Base-by-base conservation (phyloP, 2,888 invertebrate species). In the Drosophila nr. perissopoda region DNA sequence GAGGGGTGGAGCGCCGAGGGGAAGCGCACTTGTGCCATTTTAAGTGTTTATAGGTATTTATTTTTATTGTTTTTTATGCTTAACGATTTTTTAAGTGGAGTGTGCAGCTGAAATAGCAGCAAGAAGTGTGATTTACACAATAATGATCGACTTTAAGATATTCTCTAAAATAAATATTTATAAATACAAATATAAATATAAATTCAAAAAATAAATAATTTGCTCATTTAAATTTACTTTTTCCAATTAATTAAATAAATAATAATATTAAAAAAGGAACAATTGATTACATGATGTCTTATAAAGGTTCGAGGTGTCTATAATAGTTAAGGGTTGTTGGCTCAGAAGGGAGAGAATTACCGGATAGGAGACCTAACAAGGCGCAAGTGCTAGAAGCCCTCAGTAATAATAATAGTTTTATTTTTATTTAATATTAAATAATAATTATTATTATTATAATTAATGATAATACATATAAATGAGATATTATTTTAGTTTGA, bases 41-140 rank as follows among this genome's bases (percentile, higher is more conserved):
- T 76, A 89, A 89, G 85, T 86, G 85, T 86, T 89, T 86, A 89
- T 88, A 89, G 89, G 89, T 86, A 86, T 86, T 86, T 86, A 80
- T 80, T 86, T 86, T 88, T 88, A 86, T 86, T 86, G 85, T 86
- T 89, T 89, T 78, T 80, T 86, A 88, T 88, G 80, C 82, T 89
- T 82, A 89, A 85, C 85, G 80, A 89, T 85, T 89, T 89, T 88
- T 88, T 84, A 88, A 86, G 89, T 89, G 85, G 77, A 89, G 74
- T 76, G 68, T 77, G 77, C 80, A 73, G 75, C 69, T 63, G 76
- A 65, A 73, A 60, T 66, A 61, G 65, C 70, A 74, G 54, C 62
- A n/a, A 63, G 38, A 48, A 67, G 16, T 29, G 7, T 27, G n/a
- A 5, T 10, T 3, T 10, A n/a, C 25, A 4, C 1, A 13, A n/a